phyloP scores from a whole-genome alignment of 2,888 invertebrate species.

The Yponomeuta cagnagella region DNA sequence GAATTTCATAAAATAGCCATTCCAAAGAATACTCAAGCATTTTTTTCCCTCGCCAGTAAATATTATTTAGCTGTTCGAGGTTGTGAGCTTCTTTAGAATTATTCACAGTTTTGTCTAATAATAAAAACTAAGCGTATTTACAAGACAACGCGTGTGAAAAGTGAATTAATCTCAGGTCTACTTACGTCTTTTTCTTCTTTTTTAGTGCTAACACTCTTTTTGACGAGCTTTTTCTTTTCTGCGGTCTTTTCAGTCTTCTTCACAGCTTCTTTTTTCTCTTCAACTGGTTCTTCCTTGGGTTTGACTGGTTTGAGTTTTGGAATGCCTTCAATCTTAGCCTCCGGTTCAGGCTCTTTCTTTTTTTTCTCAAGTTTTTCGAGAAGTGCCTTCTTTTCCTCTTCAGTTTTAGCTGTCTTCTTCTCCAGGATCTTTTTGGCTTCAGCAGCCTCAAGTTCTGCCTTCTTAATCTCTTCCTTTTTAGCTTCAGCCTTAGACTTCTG shows the following conservation, averaged over 20 bases:
- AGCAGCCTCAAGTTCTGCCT: slow-evolving; percentile 58
- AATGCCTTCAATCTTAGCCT: slow-evolving; percentile 77
- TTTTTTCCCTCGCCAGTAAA: not conserved
- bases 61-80: not conserved
- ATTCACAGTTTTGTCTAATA: slow-evolving; percentile 12
- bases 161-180: slow-evolving; percentile 22
- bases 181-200: slow-evolving; percentile 72
- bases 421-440: slow-evolving; percentile 65
- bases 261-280: slow-evolving; percentile 60
- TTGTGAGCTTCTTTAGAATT: not conserved
- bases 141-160: slow-evolving; percentile 24
- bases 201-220: slow-evolving; percentile 67
- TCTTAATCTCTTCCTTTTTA: slow-evolving; percentile 47
- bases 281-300: slow-evolving; percentile 65
- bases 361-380: slow-evolving; percentile 70
- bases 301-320: slow-evolving; percentile 76
- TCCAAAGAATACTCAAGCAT: not conserved
- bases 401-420: slow-evolving; percentile 67
- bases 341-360: slow-evolving; percentile 67
- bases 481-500: slow-evolving; percentile 37
- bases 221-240: slow-evolving; percentile 56
- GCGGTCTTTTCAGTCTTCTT: slow-evolving; percentile 66
- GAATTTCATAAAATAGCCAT: not conserved
- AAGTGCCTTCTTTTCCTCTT: slow-evolving; percentile 67
- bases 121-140: slow-evolving; percentile 36